phyloP scores from a whole-genome alignment of 2,888 invertebrate genomes.

The Aphodius sticticus region DNA sequence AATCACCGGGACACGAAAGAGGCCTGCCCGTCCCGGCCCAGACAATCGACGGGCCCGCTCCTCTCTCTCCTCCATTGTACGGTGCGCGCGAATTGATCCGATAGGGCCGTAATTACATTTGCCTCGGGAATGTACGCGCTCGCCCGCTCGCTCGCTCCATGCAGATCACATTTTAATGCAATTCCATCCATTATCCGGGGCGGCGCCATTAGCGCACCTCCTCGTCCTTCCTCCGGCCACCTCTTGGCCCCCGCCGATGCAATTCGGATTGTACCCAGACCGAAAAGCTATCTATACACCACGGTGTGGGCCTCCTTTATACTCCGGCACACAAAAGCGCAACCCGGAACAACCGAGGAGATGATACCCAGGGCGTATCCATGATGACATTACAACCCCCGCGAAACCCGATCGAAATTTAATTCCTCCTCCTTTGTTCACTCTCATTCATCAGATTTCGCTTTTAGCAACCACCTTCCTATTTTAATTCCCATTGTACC shows the following conservation, averaged over 20 bases:
- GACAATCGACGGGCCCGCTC: constrained; percentile 37
- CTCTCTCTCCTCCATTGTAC: constrained; percentile 38
- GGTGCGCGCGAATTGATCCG: constrained; percentile 52
- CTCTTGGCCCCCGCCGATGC: constrained; percentile 55
- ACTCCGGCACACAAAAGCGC: constrained; percentile 57
- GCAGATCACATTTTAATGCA: constrained; percentile 65
- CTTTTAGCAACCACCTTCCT: too few relatives aligned
- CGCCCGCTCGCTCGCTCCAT: constrained; percentile 56
- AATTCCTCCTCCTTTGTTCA: not conserved
- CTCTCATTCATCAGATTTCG: not conserved
- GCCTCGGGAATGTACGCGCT: constrained; percentile 51
- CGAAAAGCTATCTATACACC: constrained; percentile 56
- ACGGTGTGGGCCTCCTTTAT: constrained; percentile 40
- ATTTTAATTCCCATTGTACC: too few relatives aligned
- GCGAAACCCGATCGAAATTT: constrained; percentile 43
- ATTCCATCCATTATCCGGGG: constrained; percentile 63
- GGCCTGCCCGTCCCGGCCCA: constrained; percentile 35
- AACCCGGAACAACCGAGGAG: constrained; percentile 39
- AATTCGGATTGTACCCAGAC: constrained; percentile 60
- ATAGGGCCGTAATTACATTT: constrained; percentile 47
- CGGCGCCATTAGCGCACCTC: constrained; percentile 61
- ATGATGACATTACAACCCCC: constrained; percentile 55
- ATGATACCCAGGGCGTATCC: constrained; percentile 37
- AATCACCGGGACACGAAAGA: constrained; percentile 34
- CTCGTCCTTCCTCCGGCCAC: constrained; percentile 43